Percentiles rank a stretch among this genome's conserved stretches.
Evolutionary conservation across 2,888 invertebrate species (phyloP).

Genomic region (Hyposoter dolosus): DNA sequence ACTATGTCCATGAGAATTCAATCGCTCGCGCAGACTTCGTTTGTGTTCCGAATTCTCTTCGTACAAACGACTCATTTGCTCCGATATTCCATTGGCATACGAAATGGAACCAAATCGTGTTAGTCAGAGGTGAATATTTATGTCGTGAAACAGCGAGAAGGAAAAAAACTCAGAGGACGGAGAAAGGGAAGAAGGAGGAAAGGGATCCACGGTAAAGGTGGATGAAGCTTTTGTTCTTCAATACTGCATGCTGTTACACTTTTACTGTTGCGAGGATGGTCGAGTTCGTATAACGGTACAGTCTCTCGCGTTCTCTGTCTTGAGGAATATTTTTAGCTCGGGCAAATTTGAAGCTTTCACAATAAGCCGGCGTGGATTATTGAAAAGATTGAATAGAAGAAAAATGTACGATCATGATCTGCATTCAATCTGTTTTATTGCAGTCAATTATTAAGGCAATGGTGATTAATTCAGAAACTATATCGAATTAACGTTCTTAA

Average conservation of each 20-base stretch:
- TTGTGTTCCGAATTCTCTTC: background rate
- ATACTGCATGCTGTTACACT: slow-evolving; percentile 32
- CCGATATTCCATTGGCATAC: slow-evolving; percentile 6
- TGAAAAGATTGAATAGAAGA: background rate
- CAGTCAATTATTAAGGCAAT: background rate
- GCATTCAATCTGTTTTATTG: background rate
- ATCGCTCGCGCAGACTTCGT: background rate
- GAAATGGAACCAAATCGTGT: slow-evolving; percentile 22
- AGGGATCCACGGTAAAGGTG: background rate
- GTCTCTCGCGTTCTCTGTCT: slow-evolving; percentile 24
- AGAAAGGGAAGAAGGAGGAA: background rate
- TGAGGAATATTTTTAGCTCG: background rate
- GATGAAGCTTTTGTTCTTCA: slow-evolving; percentile 58
- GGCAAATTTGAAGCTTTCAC: slow-evolving; percentile 13
- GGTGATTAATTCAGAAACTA: background rate
- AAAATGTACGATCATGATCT: background rate
- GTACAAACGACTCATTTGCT: background rate
- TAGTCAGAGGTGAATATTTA: slow-evolving; percentile 42
- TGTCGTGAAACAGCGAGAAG: background rate
- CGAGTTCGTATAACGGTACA: slow-evolving; percentile 66
- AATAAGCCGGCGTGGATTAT: background rate
- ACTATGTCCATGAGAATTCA: background rate
- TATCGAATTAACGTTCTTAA: background rate
- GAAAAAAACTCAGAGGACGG: background rate
- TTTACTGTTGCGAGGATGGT: slow-evolving; percentile 41